These are phyloP conservation scores for Acanthochromis polyacanthus DNA, from an alignment of 2,113 vertebrate genomes.

Conservation along the genomic window DNA sequence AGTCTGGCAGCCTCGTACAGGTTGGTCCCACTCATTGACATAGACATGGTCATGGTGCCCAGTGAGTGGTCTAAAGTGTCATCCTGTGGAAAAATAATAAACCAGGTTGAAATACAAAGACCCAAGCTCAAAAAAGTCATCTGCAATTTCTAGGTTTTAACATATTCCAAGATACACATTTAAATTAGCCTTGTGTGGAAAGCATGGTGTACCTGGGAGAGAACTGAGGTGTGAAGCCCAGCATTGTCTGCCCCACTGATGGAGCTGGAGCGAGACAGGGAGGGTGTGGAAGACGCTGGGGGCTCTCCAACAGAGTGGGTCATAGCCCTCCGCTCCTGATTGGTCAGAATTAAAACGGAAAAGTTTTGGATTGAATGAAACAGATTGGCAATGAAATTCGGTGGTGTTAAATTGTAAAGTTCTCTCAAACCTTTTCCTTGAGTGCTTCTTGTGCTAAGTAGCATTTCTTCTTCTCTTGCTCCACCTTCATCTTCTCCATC, in stretches of 20 bases:
- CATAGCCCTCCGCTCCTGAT: conserved; percentile 89
- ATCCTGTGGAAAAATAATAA: conserved; percentile 82
- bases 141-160: neutral
- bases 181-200: neutral
- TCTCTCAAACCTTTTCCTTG: conserved; percentile 92
- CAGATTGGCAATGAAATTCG: neutral
- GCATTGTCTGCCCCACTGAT: conserved; percentile 91
- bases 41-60: conserved; percentile 84
- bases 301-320: conserved; percentile 81
- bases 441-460: conserved; percentile 92
- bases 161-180: neutral
- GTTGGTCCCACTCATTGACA: conserved; percentile 89
- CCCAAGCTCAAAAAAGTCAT: neutral
- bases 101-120: neutral
- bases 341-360: neutral
- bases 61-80: conserved; percentile 91
- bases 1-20: conserved; percentile 94
- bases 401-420: neutral
- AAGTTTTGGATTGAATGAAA: neutral
- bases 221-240: conserved; percentile 89
- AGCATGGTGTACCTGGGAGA: conserved; percentile 88
- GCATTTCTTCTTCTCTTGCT: conserved; percentile 97
- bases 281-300: conserved; percentile 91
- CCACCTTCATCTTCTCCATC: conserved; percentile 98
- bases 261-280: conserved; percentile 95